phyloP scores from a whole-genome alignment of 1,140 invertebrate species.

The Drosophila nikananu region DNA sequence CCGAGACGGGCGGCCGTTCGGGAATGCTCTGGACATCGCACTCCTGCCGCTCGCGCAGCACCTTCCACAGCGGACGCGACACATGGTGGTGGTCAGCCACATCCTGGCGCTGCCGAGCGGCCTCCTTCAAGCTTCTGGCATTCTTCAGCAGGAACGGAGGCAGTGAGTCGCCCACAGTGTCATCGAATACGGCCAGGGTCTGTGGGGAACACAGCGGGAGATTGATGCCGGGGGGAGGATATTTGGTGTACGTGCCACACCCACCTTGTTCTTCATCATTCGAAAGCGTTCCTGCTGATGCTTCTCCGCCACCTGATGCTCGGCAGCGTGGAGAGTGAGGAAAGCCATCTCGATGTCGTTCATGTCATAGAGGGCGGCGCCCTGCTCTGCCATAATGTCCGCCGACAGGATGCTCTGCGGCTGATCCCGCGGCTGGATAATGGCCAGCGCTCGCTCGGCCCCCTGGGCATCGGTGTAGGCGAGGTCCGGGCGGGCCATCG shows the following conservation, averaged over 20 bases:
- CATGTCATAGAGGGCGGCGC: conserved; percentile 40
- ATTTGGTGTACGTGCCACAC: not conserved
- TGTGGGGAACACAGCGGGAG: not conserved
- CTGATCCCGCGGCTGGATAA: too few relatives aligned
- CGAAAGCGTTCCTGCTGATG: conserved; percentile 1
- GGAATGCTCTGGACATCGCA: conserved; percentile 74
- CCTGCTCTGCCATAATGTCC: conserved; percentile 11
- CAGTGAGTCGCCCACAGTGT: conserved; percentile 31
- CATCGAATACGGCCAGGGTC: conserved; percentile 33
- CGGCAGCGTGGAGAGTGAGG: conserved; percentile 15
- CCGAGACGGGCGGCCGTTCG: conserved; percentile 5
- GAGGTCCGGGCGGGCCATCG: conserved; percentile 24
- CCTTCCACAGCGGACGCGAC: conserved; percentile 60
- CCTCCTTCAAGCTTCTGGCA: not conserved
- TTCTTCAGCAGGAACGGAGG: conserved; percentile 38
- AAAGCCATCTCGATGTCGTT: conserved; percentile 57
- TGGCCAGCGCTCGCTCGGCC: conserved; percentile 23
- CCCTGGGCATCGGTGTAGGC: conserved; percentile 26
- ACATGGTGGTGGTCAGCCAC: not conserved
- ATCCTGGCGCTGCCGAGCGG: not conserved
- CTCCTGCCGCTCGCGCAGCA: conserved; percentile 25
- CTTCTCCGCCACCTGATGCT: not conserved
- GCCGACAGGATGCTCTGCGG: not conserved
- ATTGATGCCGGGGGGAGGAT: not conserved
- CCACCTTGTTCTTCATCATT: conserved; percentile 12